Percentiles rank a stretch among this genome's conserved stretches.
phyloP scores from a whole-genome alignment of 2,888 invertebrate species.

The Orthosia gothica region DNA sequence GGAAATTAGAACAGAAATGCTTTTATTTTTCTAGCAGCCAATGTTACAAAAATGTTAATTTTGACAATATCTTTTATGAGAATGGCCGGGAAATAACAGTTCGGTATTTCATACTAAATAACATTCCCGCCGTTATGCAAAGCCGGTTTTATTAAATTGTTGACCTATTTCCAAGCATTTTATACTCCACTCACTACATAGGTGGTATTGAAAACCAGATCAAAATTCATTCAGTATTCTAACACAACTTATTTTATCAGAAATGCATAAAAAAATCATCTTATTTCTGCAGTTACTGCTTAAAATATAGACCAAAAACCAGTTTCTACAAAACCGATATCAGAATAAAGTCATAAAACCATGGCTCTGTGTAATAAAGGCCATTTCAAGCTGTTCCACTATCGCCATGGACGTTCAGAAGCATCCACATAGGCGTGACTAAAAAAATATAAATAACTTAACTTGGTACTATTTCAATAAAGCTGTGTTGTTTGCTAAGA shows the following conservation, averaged over 20 bases:
- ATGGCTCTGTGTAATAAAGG: slow-evolving; percentile 60
- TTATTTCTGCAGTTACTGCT: slow-evolving; percentile 27
- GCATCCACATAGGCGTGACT: slow-evolving; percentile 50
- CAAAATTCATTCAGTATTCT: slow-evolving; percentile 10
- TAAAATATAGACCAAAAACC: slow-evolving; percentile 45
- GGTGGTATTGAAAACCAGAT: slow-evolving; percentile 11
- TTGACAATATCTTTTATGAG: slow-evolving; percentile 16
- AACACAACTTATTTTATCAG: slow-evolving; percentile 16
- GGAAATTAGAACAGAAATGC: neutral
- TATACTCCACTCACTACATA: neutral
- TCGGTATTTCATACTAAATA: slow-evolving; percentile 7
- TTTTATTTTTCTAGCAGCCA: neutral
- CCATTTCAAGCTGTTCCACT: slow-evolving; percentile 44
- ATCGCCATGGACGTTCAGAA: slow-evolving; percentile 46
- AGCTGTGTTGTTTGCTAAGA: slow-evolving; percentile 29
- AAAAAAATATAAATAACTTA: slow-evolving; percentile 49
- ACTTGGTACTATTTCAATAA: slow-evolving; percentile 56
- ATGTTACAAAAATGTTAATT: slow-evolving; percentile 16
- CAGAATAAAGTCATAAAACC: slow-evolving; percentile 61
- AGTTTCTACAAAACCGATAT: slow-evolving; percentile 43
- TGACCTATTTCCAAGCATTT: slow-evolving; percentile 9
- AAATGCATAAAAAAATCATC: slow-evolving; percentile 8
- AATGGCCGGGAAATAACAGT: slow-evolving; percentile 8
- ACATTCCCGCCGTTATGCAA: neutral
- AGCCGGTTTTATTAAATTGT: slow-evolving; percentile 27